Base-by-base conservation (phyloP, 2,113 vertebrate genomes). In the Panthera tigris region DNA sequence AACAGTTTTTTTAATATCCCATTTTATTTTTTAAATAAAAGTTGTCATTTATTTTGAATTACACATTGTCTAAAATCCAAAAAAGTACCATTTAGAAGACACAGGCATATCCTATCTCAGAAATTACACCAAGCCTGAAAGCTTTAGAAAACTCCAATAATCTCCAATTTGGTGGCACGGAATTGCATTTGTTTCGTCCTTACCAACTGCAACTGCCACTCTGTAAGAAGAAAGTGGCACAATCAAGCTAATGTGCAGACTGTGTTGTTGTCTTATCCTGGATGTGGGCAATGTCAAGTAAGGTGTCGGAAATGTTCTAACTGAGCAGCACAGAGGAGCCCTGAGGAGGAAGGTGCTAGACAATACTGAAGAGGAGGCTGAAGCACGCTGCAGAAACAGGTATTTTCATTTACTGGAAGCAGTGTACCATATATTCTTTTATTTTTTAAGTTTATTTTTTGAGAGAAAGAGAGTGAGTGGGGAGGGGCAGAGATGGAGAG, bases 1-100 rank as follows among this genome's bases (percentile, higher is more conserved):
- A 57, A 61, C 21, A 61, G 9, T 19, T 57, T 63, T 71, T 87
- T 90, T 80, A 94, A 71, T 29, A 52, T 57, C 55, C 9, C 13
- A 36, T 55, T 82, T 90, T 63, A 69, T 23, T 74, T 95, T 94
- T 90, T 79, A 95, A 94, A 86, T 4, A 76, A 84, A 94, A 86
- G 33, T 48, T 45, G 4, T 73, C 10, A 63, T 29, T 92, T 82
- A 89, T 78, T 90, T 92, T 94, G 9, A 63, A 68, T 78, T 27
- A 80, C 29, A 88, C 4, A 13, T n/a, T 68, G 3, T 50, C 31
- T 69, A 66, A 88, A 91, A 83, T 45, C 36, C 3, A 19, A 61
- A 68, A 23, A 55, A 41, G 19, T 57, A 80, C 16, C 2, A 16
- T 45, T 89, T 82, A 92, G 16, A 86, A 66, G 36, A 71, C 9